These are phyloP conservation scores for Peromyscus polionotus DNA, from an alignment of 2,113 vertebrate genomes.

Conservation along the genomic window DNA sequence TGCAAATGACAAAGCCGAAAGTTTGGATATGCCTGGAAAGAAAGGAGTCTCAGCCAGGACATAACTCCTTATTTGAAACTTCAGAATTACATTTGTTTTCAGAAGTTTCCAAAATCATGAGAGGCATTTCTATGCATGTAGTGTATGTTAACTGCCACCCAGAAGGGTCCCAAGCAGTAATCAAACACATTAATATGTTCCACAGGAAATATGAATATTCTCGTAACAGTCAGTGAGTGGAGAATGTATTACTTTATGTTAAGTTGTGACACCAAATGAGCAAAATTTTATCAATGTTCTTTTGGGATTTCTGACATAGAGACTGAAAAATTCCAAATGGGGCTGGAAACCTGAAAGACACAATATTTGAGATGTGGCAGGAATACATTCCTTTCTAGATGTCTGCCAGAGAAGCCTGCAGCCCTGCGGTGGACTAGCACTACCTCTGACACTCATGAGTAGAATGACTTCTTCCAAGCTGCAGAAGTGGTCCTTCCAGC, in stretches of 20 bases:
- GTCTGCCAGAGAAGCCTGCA: fast-evolving
- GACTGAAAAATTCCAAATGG: background rate
- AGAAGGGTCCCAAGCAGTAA: background rate
- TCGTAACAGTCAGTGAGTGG: background rate
- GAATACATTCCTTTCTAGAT: background rate
- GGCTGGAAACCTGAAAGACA: background rate
- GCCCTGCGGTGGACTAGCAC: fast-evolving
- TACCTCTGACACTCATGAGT: too few species aligned
- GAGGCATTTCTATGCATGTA: background rate
- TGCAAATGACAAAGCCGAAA: background rate
- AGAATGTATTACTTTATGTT: background rate
- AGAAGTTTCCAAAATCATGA: background rate
- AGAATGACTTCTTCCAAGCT: background rate
- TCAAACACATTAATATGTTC: background rate
- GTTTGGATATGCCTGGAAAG: background rate
- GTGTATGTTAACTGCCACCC: background rate
- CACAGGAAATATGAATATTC: background rate
- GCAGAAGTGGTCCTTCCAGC: background rate
- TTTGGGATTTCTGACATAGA: background rate
- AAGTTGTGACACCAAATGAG: background rate
- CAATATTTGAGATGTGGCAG: background rate
- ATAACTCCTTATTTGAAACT: background rate
- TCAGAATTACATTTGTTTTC: background rate
- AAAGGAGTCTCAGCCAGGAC: background rate
- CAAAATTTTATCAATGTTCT: background rate